Evolutionary conservation across 2,888 invertebrate genomes (phyloP).

Genomic region (Rotaria socialis): DNA sequence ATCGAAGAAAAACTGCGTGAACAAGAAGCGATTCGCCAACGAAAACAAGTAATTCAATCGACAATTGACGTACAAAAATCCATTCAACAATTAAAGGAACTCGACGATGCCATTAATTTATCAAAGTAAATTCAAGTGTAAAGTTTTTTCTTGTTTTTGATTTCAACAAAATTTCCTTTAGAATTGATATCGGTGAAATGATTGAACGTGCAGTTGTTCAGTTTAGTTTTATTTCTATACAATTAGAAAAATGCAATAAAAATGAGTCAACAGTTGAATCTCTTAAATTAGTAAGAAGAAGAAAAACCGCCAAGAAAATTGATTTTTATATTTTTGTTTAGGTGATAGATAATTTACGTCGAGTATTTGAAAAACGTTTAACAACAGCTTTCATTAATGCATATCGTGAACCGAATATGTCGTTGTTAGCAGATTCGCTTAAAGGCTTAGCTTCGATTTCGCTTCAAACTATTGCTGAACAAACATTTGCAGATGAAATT

Average conservation of each 20-base stretch:
- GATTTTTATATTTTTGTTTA: not conserved
- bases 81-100: conserved; percentile 40
- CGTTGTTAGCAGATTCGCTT: not conserved
- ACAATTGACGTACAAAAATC: conserved; percentile 40
- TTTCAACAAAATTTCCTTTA: not conserved
- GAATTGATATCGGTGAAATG: not conserved
- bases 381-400: not conserved
- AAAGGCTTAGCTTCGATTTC: not conserved
- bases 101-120: conserved; percentile 36
- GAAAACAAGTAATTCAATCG: conserved; percentile 38
- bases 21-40: conserved; percentile 38
- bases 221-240: not conserved
- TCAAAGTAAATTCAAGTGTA: not conserved
- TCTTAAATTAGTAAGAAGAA: not conserved
- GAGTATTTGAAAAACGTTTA: conserved; percentile 43
- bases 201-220: conserved; percentile 10
- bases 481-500: conserved; percentile 54
- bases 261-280: not conserved
- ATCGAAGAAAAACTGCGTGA: conserved; percentile 41
- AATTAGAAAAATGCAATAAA: not conserved
- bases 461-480: not conserved
- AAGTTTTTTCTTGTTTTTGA: no score
- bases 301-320: not conserved
- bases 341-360: not conserved
- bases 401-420: not conserved